These are phyloP conservation scores for Psilopsiagon aurifrons DNA, from an alignment of 2,113 vertebrate genomes.

Conservation along the genomic window DNA sequence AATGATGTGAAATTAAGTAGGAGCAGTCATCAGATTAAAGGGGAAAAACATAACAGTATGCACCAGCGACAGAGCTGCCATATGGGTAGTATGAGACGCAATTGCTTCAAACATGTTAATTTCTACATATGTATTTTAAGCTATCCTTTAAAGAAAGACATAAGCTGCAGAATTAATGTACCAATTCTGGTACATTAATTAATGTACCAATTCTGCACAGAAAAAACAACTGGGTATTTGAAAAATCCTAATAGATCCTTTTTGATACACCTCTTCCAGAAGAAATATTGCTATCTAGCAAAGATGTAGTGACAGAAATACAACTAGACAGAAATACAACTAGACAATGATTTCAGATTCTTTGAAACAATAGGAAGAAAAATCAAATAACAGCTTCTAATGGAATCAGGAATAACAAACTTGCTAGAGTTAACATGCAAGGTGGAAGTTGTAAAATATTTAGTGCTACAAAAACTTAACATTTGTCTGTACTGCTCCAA, in stretches of 20 bases:
- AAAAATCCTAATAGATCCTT: background rate
- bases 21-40: background rate
- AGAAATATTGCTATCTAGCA: background rate
- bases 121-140: background rate
- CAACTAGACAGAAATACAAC: background rate
- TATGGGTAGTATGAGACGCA: background rate
- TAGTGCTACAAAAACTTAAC: background rate
- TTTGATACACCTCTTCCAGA: background rate
- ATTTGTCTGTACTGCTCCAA: background rate
- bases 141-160: background rate
- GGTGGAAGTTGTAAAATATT: background rate
- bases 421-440: background rate
- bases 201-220: background rate
- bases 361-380: background rate
- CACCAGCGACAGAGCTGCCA: background rate
- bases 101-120: background rate
- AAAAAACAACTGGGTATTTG: background rate
- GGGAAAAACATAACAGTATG: background rate
- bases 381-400: background rate
- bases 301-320: background rate
- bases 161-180: background rate
- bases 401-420: background rate
- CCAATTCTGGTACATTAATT: background rate
- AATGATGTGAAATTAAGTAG: background rate
- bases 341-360: background rate